phyloP scores from a whole-genome alignment of 2,797 vertebrate genomes.

The Propithecus perrieri region DNA sequence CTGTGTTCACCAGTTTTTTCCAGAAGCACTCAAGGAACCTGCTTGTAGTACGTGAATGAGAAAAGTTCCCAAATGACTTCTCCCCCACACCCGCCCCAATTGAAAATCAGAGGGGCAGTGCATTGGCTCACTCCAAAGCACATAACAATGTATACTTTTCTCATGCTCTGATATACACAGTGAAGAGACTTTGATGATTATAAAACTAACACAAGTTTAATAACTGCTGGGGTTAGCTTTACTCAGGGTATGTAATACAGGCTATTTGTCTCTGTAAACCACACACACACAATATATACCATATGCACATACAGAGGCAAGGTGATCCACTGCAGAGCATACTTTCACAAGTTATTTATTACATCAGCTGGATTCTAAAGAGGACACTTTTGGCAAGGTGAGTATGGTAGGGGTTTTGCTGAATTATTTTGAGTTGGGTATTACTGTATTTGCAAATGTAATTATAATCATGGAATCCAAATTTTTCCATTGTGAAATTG shows the following conservation, averaged over 20 bases:
- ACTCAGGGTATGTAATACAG: not conserved
- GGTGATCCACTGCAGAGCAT: not conserved
- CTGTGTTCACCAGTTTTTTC: not conserved
- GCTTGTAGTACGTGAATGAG: not conserved
- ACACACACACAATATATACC: not conserved
- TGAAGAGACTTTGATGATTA: constrained; percentile 30
- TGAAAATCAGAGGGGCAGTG: constrained; percentile 7
- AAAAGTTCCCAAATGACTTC: not conserved
- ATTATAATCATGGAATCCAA: not conserved
- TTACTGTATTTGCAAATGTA: not conserved
- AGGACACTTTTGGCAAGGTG: not conserved
- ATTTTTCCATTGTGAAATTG: not conserved
- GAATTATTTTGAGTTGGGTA: constrained; percentile 19
- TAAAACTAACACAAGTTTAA: not conserved
- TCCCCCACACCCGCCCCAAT: not conserved
- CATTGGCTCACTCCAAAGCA: not conserved
- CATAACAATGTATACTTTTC: not conserved
- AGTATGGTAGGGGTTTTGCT: not conserved
- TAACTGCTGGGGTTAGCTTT: not conserved
- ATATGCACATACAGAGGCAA: not conserved
- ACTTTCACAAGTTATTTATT: constrained; percentile 19
- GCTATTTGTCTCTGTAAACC: constrained; percentile 16
- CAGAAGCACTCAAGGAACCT: not conserved
- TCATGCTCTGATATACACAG: not conserved
- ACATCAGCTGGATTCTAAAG: not conserved